Evolutionary conservation across 2,113 vertebrate genomes (phyloP), one percentile per base, ranked within the genome.

Genomic region (Pangasianodon hypophthalmus): DNA sequence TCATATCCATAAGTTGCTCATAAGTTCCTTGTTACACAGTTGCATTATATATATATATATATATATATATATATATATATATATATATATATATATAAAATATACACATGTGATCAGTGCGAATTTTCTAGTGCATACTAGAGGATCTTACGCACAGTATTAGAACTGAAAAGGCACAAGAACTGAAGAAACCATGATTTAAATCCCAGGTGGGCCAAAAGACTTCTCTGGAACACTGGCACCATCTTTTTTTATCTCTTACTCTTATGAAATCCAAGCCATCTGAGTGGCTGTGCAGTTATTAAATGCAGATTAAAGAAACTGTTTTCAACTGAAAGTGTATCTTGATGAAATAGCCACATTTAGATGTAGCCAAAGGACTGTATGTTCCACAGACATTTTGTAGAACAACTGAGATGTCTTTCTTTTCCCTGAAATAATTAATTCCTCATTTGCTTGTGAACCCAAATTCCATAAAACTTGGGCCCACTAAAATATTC

Each of bases 401-500:
- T 81, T 88, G 41, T 19, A 81, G 56, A 26, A 37, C 37, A 50
- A 81, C 18, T 64, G 44, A 50, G 56, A 77, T 6, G 16, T 58
- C 56, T n/a, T 77, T 50, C 71, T 84, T 84, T 32, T 32, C 37
- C 16, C 50, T 84, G 1, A 58, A 87, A 60, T 64, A 44, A 44
- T 88, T 44, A 64, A 46, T 52, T 37, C 69, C 86, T 50, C 56
- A 79, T 87, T 88, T 88, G 71, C 86, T 79, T 18, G 21, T 50
- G 81, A 58, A 85, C 37, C 67, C 50, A 54, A 64, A 88, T 32
- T 73, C 69, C 56, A 58, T 73, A 81, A 79, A 85, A 86, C 58
- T 1, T 44, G n/a, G 69, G 41, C n/a, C 46, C 24, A 67, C 19
- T 90, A 71, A 87, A 87, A 64, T 58, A 56, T 88, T 58, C 71